These are phyloP conservation scores for Nephrotoma appendiculata DNA, from an alignment of 2,888 invertebrate genomes.

Conservation along the genomic window DNA sequence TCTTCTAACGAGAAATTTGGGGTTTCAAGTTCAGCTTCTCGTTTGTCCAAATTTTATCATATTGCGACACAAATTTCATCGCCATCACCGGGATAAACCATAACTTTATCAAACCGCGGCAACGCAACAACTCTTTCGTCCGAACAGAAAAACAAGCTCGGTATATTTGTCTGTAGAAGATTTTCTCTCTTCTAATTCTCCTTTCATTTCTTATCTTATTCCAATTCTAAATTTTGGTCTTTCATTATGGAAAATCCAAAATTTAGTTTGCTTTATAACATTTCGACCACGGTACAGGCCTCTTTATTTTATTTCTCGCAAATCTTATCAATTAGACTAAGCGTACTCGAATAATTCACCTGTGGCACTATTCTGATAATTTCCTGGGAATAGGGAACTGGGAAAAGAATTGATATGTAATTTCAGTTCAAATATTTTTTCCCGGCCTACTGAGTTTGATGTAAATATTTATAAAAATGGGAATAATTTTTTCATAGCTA, in stretches of 20 bases:
- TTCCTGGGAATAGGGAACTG: no score
- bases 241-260: constrained; percentile 24
- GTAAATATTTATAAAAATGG: no score
- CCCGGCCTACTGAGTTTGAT: no score
- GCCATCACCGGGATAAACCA: constrained; percentile 25
- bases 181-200: no score
- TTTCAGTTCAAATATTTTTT: no score
- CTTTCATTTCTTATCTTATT: no score
- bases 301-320: constrained; percentile 52
- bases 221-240: constrained; percentile 14
- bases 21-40: constrained; percentile 11
- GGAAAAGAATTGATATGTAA: no score
- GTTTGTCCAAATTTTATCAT: constrained; percentile 20
- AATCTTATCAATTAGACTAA: constrained; percentile 41
- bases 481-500: no score
- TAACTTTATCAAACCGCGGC: constrained; percentile 25
- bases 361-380: no score
- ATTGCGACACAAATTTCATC: constrained; percentile 20
- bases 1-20: constrained; percentile 31
- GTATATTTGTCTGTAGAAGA: constrained; percentile 21
- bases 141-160: constrained; percentile 23
- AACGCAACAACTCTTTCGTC: constrained; percentile 18
- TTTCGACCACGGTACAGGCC: constrained; percentile 52
- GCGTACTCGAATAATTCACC: constrained; percentile 20
- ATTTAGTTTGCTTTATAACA: constrained; percentile 15